Conservation (phyloP, 2,797 vertebrate species). For the Meda fulgida region DNA sequence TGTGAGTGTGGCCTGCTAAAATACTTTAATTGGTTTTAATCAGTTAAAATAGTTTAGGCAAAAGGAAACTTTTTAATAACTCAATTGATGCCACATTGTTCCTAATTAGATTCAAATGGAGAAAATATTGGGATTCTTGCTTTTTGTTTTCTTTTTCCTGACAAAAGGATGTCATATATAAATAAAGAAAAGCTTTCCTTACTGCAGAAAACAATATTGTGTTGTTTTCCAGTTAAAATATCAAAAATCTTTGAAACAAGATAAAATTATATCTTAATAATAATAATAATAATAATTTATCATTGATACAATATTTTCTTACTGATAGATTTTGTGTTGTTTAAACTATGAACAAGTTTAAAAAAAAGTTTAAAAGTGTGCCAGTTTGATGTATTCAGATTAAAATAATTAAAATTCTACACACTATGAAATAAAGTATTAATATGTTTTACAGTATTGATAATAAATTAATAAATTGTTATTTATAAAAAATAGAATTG, state of each 20-base stretch:
- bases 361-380: not conserved
- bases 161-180: not conserved
- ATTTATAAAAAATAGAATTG: not conserved
- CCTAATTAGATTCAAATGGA: not conserved
- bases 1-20: conserved; percentile 43
- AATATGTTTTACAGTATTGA: not conserved
- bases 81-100: conserved; percentile 7
- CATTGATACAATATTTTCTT: not conserved
- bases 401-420: not conserved
- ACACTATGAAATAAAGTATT: not conserved
- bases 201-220: not conserved
- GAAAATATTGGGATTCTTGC: not conserved
- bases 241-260: not conserved
- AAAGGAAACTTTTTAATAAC: conserved; percentile 10
- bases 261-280: no score
- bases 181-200: not conserved
- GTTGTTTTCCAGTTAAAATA: not conserved
- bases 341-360: not conserved
- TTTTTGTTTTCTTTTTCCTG: conserved; percentile 5
- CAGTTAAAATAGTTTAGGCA: conserved; percentile 56
- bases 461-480: not conserved
- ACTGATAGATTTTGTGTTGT: not conserved
- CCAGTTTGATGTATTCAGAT: not conserved
- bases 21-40: conserved; percentile 66
- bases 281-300: no score